Conservation (phyloP, 1,140 invertebrate species). For the Ptiloglossa arizonensis region DNA sequence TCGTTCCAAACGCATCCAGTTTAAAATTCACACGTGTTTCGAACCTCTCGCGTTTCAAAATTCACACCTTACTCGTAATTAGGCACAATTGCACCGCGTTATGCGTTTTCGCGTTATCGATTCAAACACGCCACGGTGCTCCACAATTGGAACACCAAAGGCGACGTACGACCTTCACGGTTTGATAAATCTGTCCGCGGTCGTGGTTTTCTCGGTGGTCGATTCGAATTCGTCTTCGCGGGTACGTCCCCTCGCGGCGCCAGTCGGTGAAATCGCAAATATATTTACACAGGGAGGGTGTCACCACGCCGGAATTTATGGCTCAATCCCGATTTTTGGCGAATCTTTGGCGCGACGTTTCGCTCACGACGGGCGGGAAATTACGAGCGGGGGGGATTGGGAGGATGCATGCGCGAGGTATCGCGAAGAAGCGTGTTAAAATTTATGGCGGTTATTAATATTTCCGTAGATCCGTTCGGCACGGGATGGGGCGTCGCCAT, state of each 20-base stretch:
- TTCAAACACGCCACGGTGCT: no score
- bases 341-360: constrained; percentile 38
- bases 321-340: constrained; percentile 45
- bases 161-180: no score
- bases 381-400: neutral
- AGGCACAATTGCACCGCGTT: no score
- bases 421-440: constrained; percentile 36
- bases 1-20: no score
- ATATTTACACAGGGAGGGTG: constrained; percentile 43
- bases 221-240: constrained; percentile 12
- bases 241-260: no score
- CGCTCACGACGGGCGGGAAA: neutral
- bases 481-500: neutral
- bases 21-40: no score
- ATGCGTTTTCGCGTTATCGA: no score
- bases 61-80: no score
- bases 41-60: no score
- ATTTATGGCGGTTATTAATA: constrained; percentile 66
- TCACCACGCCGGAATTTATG: constrained; percentile 49
- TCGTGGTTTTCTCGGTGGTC: no score
- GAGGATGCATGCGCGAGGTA: neutral
- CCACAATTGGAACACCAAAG: no score
- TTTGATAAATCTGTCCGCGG: no score
- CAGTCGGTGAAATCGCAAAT: constrained; percentile 45
- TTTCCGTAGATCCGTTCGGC: constrained; percentile 32